Evolutionary conservation across 2,113 vertebrate genomes (phyloP).

Genomic region (Nothoprocta perdicaria): DNA sequence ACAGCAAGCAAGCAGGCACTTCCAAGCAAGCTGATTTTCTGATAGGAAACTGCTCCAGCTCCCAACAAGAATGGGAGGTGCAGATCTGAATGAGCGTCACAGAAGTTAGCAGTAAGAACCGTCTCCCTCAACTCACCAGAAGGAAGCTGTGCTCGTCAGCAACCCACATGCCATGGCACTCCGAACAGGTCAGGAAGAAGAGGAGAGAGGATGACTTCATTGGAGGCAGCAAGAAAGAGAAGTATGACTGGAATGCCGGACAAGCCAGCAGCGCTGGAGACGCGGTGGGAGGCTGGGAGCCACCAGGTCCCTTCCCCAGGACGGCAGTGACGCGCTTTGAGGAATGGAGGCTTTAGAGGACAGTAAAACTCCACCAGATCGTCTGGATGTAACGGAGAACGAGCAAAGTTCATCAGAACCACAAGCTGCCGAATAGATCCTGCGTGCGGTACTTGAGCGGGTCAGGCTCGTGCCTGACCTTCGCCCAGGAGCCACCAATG

Average conservation of each 20-base stretch:
- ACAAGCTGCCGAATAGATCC: neutral
- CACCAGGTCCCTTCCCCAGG: neutral
- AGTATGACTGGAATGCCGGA: constrained; percentile 34
- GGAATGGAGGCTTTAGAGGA: neutral
- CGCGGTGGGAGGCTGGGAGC: neutral
- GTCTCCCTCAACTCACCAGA: constrained; percentile 56
- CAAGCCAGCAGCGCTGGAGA: constrained; percentile 1
- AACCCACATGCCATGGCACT: constrained; percentile 62
- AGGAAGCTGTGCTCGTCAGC: constrained; percentile 30
- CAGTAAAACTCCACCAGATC: neutral
- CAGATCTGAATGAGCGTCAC: neutral
- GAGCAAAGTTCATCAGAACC: fast-evolving
- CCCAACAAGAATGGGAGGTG: neutral
- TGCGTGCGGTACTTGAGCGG: neutral
- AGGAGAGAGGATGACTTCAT: constrained; percentile 64
- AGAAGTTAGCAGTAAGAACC: neutral
- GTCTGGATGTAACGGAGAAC: fast-evolving
- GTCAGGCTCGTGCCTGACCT: neutral
- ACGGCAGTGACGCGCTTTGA: neutral
- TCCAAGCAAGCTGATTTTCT: neutral
- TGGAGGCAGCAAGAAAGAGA: constrained; percentile 18
- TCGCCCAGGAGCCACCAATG: fast-evolving
- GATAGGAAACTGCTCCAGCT: neutral
- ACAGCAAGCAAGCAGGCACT: neutral
- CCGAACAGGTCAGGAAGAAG: neutral